These are phyloP conservation scores for Phenganax stokvisi DNA, from an alignment of 92 coral and sea anemone species.

Conservation along the genomic window DNA sequence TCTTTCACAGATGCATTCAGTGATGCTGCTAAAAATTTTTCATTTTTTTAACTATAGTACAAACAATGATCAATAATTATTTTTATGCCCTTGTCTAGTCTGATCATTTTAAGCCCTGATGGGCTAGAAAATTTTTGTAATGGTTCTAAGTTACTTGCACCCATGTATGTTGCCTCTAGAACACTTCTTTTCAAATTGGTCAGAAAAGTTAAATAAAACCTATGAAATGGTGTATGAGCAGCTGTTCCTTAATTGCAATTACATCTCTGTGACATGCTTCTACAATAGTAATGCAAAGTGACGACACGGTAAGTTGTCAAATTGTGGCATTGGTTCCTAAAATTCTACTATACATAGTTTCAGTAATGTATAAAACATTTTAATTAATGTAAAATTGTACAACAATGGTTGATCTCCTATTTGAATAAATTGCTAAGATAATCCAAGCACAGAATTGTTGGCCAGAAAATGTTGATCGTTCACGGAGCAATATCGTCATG, in stretches of 20 bases:
- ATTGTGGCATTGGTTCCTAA: not conserved
- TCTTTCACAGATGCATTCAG: too few relatives aligned
- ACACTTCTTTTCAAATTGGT: too few relatives aligned
- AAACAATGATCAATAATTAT: not conserved
- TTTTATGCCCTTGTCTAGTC: not conserved
- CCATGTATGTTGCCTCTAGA: too few relatives aligned
- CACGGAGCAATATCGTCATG: not conserved
- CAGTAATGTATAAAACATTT: not conserved
- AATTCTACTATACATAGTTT: not conserved
- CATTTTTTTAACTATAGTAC: not conserved
- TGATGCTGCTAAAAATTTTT: too few relatives aligned
- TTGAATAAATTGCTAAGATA: not conserved
- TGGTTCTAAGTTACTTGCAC: not conserved
- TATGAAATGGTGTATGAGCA: too few relatives aligned
- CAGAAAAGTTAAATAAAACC: too few relatives aligned
- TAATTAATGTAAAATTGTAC: not conserved
- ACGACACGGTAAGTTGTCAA: not conserved
- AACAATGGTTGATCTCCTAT: not conserved
- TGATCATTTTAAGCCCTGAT: not conserved
- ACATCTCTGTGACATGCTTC: not conserved
- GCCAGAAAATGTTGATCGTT: not conserved
- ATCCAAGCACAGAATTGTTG: not conserved
- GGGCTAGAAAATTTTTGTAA: not conserved
- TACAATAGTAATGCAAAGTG: not conserved
- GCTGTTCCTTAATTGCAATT: not conserved